phyloP scores from a whole-genome alignment of 2,113 vertebrate genomes.

The Cyprinodon tularosa region DNA sequence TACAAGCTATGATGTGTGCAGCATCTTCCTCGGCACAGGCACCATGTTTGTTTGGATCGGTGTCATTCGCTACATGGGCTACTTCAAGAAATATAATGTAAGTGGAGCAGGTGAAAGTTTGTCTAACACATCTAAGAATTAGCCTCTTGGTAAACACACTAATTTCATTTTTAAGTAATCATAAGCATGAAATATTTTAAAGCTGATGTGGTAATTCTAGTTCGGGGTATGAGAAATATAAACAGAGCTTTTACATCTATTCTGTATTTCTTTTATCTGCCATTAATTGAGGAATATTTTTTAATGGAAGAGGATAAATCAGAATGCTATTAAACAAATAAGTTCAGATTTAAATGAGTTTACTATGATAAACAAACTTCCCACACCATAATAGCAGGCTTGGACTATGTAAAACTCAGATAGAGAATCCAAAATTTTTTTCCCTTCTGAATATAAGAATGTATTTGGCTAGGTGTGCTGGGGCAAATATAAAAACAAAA shows the following conservation, averaged over 20 bases:
- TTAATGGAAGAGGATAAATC: neutral
- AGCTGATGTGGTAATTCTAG: no score
- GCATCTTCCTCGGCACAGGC: constrained; percentile 92
- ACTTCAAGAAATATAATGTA: constrained; percentile 97
- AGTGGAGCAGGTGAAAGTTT: constrained; percentile 48
- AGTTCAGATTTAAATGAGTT: neutral
- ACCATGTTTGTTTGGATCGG: constrained; percentile 97
- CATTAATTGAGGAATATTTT: neutral
- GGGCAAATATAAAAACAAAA: neutral
- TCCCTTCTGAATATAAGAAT: neutral
- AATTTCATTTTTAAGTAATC: no score
- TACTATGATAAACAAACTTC: neutral
- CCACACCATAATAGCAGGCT: neutral
- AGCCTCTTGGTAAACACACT: no score
- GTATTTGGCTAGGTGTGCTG: neutral
- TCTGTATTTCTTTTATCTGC: neutral
- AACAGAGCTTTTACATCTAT: neutral
- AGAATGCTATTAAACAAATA: no score
- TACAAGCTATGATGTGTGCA: constrained; percentile 92
- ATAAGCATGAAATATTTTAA: no score
- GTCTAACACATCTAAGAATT: neutral
- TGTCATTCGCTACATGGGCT: constrained; percentile 92
- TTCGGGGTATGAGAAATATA: no score
- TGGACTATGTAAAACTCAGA: neutral
- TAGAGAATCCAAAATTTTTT: neutral